These are phyloP conservation scores for Cantharis flavilabris DNA, from an alignment of 2,888 invertebrate species.

Conservation along the genomic window DNA sequence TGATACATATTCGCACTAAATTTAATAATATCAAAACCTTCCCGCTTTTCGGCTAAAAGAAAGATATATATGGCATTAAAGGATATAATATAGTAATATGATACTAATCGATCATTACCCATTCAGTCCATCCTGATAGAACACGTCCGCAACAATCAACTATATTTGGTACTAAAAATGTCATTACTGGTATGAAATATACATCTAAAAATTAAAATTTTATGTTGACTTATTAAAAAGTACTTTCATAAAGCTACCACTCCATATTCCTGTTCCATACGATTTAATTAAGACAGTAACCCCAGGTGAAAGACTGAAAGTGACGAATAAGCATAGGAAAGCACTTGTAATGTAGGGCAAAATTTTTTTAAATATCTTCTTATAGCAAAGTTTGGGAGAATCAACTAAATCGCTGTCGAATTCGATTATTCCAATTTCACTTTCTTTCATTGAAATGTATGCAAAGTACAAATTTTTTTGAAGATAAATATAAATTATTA, in stretches of 20 bases:
- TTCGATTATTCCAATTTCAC: not conserved
- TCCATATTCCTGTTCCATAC: not conserved
- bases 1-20: not conserved
- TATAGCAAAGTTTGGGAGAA: not conserved
- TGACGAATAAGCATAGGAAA: not conserved
- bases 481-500: not conserved
- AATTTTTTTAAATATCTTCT: not conserved
- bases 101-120: not conserved
- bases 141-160: not conserved
- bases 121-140: not conserved
- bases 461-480: not conserved
- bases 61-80: not conserved
- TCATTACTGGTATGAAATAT: not conserved
- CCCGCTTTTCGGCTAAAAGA: not conserved
- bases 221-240: not conserved
- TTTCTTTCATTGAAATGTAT: not conserved
- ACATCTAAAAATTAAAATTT: not conserved
- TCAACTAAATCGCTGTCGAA: not conserved
- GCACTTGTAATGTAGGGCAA: too few relatives aligned
- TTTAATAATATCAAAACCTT: not conserved
- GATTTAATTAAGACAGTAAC: not conserved
- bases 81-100: not conserved
- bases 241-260: not conserved
- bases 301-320: not conserved
- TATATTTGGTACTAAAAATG: not conserved